Percentiles rank a stretch among this genome's conserved stretches.
These are phyloP conservation scores for Coptotermes formosanus DNA, from an alignment of 1,140 invertebrate genomes.

Conservation along the genomic window DNA sequence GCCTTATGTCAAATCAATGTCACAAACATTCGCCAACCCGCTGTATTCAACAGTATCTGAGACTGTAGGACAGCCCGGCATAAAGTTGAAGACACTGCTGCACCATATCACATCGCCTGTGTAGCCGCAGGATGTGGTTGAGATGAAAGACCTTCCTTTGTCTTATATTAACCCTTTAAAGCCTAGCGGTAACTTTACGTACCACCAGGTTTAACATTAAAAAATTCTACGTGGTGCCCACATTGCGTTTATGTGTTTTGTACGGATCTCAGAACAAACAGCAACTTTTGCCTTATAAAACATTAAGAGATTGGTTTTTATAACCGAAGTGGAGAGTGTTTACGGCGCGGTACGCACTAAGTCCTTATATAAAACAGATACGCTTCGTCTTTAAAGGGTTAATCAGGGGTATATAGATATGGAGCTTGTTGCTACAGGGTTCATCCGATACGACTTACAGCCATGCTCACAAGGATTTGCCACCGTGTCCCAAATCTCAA, in stretches of 20 bases:
- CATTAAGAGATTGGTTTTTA: no score
- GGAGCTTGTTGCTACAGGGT: neutral
- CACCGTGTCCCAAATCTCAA: neutral
- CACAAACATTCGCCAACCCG: neutral
- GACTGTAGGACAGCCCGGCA: neutral
- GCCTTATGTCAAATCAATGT: neutral
- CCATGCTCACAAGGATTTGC: constrained; percentile 10
- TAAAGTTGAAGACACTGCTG: neutral
- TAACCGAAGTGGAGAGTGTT: no score
- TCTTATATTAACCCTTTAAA: constrained; percentile 16
- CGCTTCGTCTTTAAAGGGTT: no score
- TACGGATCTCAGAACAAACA: no score
- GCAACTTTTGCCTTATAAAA: no score
- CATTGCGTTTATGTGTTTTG: no score
- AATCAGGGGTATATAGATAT: neutral
- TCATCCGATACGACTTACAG: constrained; percentile 20
- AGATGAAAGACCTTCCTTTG: neutral
- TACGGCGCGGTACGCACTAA: no score
- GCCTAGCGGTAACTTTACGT: no score
- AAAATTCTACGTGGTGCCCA: no score
- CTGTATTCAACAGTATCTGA: neutral
- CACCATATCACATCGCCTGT: neutral
- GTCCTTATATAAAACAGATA: no score
- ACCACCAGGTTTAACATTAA: no score
- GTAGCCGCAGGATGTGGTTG: constrained; percentile 9